phyloP scores from a whole-genome alignment of 2,113 vertebrate species.

The Carassius carassius region DNA sequence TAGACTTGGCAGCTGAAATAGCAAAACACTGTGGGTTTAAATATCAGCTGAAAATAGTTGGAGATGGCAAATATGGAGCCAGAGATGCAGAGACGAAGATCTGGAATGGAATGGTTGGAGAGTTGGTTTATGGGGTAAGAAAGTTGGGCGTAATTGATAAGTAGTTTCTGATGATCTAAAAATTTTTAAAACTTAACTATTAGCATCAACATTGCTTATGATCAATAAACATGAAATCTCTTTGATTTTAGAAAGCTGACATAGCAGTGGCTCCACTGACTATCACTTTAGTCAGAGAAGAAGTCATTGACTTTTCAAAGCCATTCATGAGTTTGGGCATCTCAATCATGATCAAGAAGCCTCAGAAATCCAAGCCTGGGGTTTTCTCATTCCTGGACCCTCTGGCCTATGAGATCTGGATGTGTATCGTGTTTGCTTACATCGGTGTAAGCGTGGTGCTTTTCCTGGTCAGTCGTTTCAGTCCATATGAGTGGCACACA shows the following conservation, averaged over 20 bases:
- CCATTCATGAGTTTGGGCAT: slow-evolving; percentile 99
- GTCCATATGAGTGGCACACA: slow-evolving; percentile 99
- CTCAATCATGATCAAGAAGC: slow-evolving; percentile 99
- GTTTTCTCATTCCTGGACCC: slow-evolving; percentile 99
- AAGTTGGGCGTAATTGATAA: neutral
- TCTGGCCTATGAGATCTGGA: slow-evolving; percentile 99
- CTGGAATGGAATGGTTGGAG: slow-evolving; percentile 99
- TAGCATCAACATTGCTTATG: neutral
- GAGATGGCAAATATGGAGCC: slow-evolving; percentile 97
- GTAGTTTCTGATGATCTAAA: too few species aligned
- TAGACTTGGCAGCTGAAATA: slow-evolving; percentile 96
- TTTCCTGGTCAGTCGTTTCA: slow-evolving; percentile 77
- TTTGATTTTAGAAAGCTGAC: slow-evolving; percentile 89
- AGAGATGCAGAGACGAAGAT: slow-evolving; percentile 99
- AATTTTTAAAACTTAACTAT: too few species aligned
- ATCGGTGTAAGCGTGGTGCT: slow-evolving; percentile 97
- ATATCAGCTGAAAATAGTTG: slow-evolving; percentile 95
- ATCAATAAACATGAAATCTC: neutral
- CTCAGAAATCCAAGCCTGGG: slow-evolving; percentile 98
- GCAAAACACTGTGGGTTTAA: slow-evolving; percentile 98
- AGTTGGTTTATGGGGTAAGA: slow-evolving; percentile 96
- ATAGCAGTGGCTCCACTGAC: slow-evolving; percentile 97
- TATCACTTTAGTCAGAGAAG: slow-evolving; percentile 97
- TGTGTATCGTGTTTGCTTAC: slow-evolving; percentile 99
- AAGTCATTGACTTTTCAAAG: slow-evolving; percentile 99